A percentile compares a stretch with the other conserved stretches of the same genome.
phyloP scores from a whole-genome alignment of 2,113 vertebrate genomes.

The Otocyon megalotis region DNA sequence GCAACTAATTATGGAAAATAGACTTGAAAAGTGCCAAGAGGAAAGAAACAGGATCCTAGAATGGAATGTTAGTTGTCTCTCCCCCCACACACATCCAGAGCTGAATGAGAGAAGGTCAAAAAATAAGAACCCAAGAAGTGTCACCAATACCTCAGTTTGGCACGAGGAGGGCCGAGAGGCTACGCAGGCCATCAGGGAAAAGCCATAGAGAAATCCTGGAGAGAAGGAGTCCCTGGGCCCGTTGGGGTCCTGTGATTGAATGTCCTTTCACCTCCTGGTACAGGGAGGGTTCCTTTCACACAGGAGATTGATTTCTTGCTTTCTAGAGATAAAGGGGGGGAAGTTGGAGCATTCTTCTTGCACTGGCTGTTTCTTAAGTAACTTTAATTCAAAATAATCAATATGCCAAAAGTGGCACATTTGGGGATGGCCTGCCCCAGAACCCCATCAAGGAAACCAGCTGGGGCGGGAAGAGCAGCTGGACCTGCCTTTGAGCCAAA shows the following conservation, averaged over 20 bases:
- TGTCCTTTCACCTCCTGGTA: background rate
- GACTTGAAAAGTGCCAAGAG: background rate
- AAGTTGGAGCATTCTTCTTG: background rate
- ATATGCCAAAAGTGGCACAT: background rate
- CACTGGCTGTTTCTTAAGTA: background rate
- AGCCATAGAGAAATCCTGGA: background rate
- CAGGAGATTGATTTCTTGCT: background rate
- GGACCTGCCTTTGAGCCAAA: background rate
- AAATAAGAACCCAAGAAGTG: background rate
- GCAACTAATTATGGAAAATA: background rate
- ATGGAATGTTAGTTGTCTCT: background rate
- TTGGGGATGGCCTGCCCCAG: background rate
- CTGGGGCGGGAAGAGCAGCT: background rate
- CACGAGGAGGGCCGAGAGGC: background rate
- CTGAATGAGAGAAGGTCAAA: background rate
- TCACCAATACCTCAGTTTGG: background rate
- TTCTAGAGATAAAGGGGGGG: background rate
- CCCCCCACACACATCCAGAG: background rate
- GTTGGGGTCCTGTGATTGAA: background rate
- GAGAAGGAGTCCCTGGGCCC: background rate
- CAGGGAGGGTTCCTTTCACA: background rate
- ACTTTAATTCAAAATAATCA: background rate
- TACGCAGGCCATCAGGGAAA: background rate
- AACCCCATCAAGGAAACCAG: background rate
- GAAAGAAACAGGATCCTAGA: slow-evolving; percentile 17